A percentile compares a stretch with the other conserved stretches of the same genome.
Evolutionary conservation across 2,888 invertebrate genomes (phyloP).

Genomic region (Pollenia griseotomentosa): DNA sequence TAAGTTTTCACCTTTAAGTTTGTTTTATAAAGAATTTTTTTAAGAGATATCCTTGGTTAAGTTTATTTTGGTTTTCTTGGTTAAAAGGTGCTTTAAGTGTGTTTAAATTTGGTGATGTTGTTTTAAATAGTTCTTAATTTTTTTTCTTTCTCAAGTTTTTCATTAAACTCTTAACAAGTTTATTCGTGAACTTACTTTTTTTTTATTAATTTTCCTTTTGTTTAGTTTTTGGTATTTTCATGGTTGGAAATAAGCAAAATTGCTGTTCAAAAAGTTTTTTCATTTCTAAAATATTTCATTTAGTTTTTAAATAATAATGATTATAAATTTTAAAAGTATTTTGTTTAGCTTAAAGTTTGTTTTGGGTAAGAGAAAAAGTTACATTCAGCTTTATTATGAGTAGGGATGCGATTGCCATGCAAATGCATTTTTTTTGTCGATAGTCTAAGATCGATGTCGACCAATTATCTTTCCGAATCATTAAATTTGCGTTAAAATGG

Average conservation of each 20-base stretch:
- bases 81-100: constrained; percentile 10
- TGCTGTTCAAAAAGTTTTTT: constrained; percentile 9
- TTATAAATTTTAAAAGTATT: constrained; percentile 1
- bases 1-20: constrained; percentile 38
- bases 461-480: too few relatives aligned
- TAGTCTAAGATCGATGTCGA: too few relatives aligned
- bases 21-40: constrained; percentile 17
- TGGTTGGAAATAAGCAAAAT: constrained; percentile 13
- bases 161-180: constrained; percentile 41
- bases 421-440: too few relatives aligned
- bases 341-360: not conserved
- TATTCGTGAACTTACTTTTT: constrained; percentile 41
- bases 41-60: constrained; percentile 16
- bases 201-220: not conserved
- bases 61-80: constrained; percentile 2
- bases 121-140: not conserved
- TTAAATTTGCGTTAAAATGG: too few relatives aligned
- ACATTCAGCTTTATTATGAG: too few relatives aligned
- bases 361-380: not conserved
- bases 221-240: constrained; percentile 25
- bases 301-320: constrained; percentile 35
- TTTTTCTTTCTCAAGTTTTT: constrained; percentile 28
- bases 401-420: too few relatives aligned
- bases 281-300: constrained; percentile 31
- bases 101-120: constrained; percentile 8